Evolutionary conservation across 1,140 invertebrate genomes (phyloP).

Genomic region (Cydia fagiglandana): DNA sequence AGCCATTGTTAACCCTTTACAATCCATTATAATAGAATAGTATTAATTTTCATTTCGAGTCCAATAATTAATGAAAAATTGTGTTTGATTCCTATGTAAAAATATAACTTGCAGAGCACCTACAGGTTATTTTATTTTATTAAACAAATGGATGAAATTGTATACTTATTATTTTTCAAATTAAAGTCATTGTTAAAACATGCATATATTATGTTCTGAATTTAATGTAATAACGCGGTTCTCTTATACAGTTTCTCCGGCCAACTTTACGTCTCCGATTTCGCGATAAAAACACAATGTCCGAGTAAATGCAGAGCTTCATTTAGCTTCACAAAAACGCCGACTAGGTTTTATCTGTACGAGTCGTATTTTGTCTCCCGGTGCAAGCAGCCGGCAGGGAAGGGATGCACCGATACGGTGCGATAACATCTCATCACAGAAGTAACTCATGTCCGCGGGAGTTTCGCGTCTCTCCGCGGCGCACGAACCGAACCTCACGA

Average conservation of each 20-base stretch:
- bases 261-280: neutral
- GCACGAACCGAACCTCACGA: conserved; percentile 70
- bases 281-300: conserved; percentile 20
- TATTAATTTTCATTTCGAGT: neutral
- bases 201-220: neutral
- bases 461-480: conserved; percentile 46
- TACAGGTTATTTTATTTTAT: no score
- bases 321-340: conserved; percentile 22
- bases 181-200: neutral
- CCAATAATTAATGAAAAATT: neutral
- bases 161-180: neutral
- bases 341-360: conserved; percentile 26
- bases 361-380: conserved; percentile 20
- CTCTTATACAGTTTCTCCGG: conserved; percentile 10
- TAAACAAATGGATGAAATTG: neutral
- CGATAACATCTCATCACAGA: conserved; percentile 57
- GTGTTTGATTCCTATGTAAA: neutral
- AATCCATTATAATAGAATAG: conserved; percentile 39
- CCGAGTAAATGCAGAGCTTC: conserved; percentile 13
- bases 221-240: neutral
- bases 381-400: conserved; percentile 16
- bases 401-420: conserved; percentile 33
- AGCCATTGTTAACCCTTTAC: conserved; percentile 72
- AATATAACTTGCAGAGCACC: neutral
- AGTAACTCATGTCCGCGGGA: conserved; percentile 52